Conservation (phyloP, 2,797 vertebrate genomes). For the Leptoclinus maculatus region DNA sequence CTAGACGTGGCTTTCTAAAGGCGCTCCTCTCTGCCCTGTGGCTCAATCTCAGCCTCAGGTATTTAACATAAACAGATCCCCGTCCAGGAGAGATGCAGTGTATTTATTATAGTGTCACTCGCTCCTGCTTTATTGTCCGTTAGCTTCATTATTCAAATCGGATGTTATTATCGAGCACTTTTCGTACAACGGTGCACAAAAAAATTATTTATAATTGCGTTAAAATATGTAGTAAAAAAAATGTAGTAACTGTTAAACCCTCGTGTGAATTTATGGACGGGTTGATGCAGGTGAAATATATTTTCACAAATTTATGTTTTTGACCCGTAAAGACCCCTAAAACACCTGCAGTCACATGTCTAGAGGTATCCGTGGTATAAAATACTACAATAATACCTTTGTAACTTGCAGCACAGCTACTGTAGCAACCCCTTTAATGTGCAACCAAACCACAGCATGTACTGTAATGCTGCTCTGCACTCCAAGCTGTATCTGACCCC, state of each 20-base stretch:
- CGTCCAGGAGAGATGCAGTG: neutral
- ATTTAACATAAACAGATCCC: conserved; percentile 33
- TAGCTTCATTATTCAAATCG: neutral
- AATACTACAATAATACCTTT: conserved; percentile 2
- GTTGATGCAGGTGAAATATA: conserved; percentile 6
- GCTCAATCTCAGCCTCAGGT: conserved; percentile 38
- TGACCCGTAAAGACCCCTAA: conserved; percentile 12
- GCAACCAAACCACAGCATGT: conserved; percentile 36
- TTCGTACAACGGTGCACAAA: neutral
- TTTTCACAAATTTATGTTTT: conserved; percentile 10
- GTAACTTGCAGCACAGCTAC: conserved; percentile 21
- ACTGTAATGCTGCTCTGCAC: conserved; percentile 38
- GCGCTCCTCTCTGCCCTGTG: conserved; percentile 40
- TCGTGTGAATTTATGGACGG: neutral
- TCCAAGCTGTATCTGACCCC: conserved; percentile 70
- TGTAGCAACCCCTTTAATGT: conserved; percentile 35
- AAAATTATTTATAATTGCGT: neutral
- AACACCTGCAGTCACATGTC: conserved; percentile 65
- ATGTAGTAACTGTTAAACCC: neutral
- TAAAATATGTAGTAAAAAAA: neutral
- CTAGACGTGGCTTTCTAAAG: conserved; percentile 50
- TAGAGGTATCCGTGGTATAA: conserved; percentile 13
- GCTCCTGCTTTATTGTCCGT: neutral
- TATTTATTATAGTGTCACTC: neutral
- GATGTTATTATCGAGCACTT: neutral